Evolutionary conservation across 2,113 vertebrate genomes (phyloP).

Genomic region (Argyrosomus japonicus): DNA sequence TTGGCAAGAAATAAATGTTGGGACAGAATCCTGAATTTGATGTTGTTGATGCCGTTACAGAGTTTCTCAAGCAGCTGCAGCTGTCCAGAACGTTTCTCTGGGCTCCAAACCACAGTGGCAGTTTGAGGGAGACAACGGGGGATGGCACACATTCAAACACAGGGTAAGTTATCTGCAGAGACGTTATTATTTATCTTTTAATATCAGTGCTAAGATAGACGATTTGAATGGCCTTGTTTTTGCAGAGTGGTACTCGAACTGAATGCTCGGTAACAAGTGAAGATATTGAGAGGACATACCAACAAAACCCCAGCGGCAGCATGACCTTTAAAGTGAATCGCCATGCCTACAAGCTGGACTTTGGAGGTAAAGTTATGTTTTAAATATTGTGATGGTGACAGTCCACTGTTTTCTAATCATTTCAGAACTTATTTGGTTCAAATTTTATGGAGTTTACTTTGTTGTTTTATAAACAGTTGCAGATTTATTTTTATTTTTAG

Average conservation of each 20-base stretch:
- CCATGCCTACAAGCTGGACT: slow-evolving; percentile 66
- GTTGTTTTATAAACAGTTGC: too few species aligned
- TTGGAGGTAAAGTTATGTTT: slow-evolving; percentile 65
- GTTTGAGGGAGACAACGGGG: slow-evolving; percentile 64
- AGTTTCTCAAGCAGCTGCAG: fast-evolving
- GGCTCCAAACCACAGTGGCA: slow-evolving; percentile 67
- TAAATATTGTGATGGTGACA: not conserved
- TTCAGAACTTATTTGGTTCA: not conserved
- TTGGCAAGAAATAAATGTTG: not conserved
- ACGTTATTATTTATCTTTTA: not conserved
- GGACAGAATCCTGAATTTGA: not conserved
- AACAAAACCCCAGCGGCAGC: slow-evolving; percentile 20
- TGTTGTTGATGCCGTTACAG: slow-evolving; percentile 19
- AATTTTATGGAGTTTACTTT: too few species aligned
- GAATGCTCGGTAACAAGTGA: slow-evolving; percentile 63
- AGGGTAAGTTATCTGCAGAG: slow-evolving; percentile 42
- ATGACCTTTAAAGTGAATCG: slow-evolving; percentile 61
- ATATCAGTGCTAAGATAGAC: not conserved
- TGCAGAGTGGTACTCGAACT: not conserved
- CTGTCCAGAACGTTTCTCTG: fast-evolving
- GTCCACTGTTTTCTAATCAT: not conserved
- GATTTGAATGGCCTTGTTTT: not conserved
- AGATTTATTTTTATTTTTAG: too few species aligned
- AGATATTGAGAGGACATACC: slow-evolving; percentile 74
- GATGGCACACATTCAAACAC: slow-evolving; percentile 68